Conservation (phyloP, 2,797 vertebrate species). For the Neosilurus mollespiculum region DNA sequence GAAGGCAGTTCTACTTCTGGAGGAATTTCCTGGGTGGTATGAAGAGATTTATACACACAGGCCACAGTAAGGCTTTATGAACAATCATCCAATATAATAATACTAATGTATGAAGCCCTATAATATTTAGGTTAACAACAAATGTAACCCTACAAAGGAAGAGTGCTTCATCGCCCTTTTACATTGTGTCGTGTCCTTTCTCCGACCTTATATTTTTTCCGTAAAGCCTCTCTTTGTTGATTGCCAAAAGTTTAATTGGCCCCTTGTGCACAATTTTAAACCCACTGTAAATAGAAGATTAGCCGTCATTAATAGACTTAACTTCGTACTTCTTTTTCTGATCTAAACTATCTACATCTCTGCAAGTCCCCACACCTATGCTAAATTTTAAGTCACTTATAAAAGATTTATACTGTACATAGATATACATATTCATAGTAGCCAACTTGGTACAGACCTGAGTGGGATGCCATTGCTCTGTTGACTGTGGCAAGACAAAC, state of each 20-base stretch:
- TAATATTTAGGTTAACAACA: neutral
- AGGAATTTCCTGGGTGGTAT: constrained; percentile 63
- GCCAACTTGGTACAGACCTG: no score
- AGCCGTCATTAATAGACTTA: neutral
- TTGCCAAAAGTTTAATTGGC: constrained; percentile 13
- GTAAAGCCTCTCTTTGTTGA: constrained; percentile 47
- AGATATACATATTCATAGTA: no score
- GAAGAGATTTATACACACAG: constrained; percentile 53
- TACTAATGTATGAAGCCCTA: neutral
- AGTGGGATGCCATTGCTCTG: no score
- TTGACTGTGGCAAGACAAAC: no score
- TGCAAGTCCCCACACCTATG: neutral
- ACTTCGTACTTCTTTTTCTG: neutral
- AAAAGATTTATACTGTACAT: no score
- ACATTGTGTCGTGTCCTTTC: constrained; percentile 46
- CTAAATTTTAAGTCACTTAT: neutral
- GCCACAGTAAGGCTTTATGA: constrained; percentile 54
- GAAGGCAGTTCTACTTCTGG: constrained; percentile 23
- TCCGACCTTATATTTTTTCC: constrained; percentile 48
- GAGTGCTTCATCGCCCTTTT: constrained; percentile 50
- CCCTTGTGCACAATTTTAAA: neutral
- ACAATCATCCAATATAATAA: constrained; percentile 24
- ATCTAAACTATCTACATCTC: neutral
- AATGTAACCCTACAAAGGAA: constrained; percentile 17
- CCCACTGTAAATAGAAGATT: neutral